A percentile compares a stretch with the other conserved stretches of the same genome.
Evolutionary conservation across 1,140 invertebrate genomes (phyloP).

Genomic region (Lerema accius): DNA sequence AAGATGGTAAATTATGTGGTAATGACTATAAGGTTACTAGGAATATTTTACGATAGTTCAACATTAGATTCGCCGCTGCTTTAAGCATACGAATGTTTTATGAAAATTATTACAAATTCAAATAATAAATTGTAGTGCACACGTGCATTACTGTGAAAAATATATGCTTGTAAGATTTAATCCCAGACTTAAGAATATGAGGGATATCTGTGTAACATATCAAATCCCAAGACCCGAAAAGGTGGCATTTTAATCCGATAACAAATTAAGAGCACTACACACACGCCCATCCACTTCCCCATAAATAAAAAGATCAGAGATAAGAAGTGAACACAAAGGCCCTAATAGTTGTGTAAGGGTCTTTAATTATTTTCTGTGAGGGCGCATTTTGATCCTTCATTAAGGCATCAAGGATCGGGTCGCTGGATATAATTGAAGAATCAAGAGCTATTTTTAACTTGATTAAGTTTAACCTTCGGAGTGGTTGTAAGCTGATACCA

Average conservation of each 20-base stretch:
- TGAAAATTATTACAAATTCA: no score
- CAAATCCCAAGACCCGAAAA: neutral
- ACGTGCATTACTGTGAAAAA: no score
- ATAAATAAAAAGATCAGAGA: neutral
- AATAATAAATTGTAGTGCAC: no score
- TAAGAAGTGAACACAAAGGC: constrained; percentile 15
- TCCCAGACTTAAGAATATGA: no score
- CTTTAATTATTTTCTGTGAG: constrained; percentile 25
- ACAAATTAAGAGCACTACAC: neutral
- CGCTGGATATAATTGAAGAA: neutral
- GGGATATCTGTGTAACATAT: no score
- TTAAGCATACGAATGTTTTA: no score
- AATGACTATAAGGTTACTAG: no score
- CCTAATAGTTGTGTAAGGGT: constrained; percentile 14
- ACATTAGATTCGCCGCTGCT: no score
- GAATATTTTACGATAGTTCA: no score
- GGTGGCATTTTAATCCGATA: neutral
- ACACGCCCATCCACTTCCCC: neutral
- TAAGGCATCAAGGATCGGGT: constrained; percentile 4
- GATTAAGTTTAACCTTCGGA: constrained; percentile 3
- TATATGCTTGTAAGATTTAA: no score
- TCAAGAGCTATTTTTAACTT: constrained; percentile 5
- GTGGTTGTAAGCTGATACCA: neutral
- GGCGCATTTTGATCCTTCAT: constrained; percentile 17
- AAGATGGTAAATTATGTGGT: no score